phyloP scores from a whole-genome alignment of 2,797 vertebrate genomes.

The Pterois miles region DNA sequence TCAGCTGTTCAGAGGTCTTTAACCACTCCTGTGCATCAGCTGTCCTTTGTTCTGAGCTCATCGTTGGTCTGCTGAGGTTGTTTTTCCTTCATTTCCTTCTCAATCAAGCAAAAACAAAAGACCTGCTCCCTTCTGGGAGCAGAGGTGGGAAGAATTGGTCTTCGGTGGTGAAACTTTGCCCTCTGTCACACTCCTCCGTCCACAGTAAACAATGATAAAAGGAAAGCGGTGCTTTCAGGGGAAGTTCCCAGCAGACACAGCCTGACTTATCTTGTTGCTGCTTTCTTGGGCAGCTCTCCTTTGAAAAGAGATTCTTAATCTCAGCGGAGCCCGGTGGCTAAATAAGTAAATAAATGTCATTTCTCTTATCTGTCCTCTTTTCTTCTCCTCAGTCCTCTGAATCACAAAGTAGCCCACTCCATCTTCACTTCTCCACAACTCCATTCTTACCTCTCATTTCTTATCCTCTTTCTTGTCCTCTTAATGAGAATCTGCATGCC shows the following conservation, averaged over 20 bases:
- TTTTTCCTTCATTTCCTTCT: slow-evolving; percentile 48
- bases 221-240: slow-evolving; percentile 19
- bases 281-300: slow-evolving; percentile 26
- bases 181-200: slow-evolving; percentile 12
- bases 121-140: slow-evolving; percentile 10
- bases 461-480: background rate
- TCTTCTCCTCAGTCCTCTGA: background rate
- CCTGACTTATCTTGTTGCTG: slow-evolving; percentile 37
- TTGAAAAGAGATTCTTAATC: slow-evolving; percentile 43
- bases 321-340: slow-evolving; percentile 24
- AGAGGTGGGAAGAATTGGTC: slow-evolving; percentile 4
- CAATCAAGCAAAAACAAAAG: slow-evolving; percentile 16
- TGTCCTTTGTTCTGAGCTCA: background rate
- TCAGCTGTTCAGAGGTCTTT: background rate
- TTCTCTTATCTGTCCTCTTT: slow-evolving; percentile 33
- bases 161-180: slow-evolving; percentile 15
- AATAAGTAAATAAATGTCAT: slow-evolving; percentile 51
- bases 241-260: slow-evolving; percentile 35
- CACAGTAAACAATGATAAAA: slow-evolving; percentile 51
- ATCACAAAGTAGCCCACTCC: background rate
- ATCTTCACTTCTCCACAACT: slow-evolving; percentile 14
- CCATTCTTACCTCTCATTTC: background rate
- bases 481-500: slow-evolving; percentile 5
- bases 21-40: background rate
- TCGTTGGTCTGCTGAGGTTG: background rate